Evolutionary conservation across 1,140 invertebrate species (phyloP).

Genomic region (Drosophila ogumai): DNA sequence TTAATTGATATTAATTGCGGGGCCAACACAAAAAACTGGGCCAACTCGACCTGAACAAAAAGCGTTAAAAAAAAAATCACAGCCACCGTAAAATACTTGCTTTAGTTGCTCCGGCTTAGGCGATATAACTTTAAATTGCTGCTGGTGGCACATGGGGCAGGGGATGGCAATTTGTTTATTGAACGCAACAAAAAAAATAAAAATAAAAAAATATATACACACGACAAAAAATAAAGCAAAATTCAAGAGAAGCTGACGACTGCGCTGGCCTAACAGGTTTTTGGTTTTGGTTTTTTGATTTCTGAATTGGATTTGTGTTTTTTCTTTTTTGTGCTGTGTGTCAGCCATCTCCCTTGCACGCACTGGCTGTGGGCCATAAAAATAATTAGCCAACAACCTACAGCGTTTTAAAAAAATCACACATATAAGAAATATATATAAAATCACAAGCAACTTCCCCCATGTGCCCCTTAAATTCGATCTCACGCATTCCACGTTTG

Average conservation of each 20-base stretch:
- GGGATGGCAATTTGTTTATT: constrained; percentile 69
- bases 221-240: constrained; percentile 47
- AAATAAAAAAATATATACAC: constrained; percentile 19
- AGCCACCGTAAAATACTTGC: constrained; percentile 22
- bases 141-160: constrained; percentile 3
- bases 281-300: constrained; percentile 40
- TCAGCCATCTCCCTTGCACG: constrained; percentile 21
- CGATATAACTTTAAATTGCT: constrained; percentile 53
- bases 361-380: constrained; percentile 23
- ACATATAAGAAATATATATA: neutral
- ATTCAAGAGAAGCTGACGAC: constrained; percentile 43
- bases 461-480: constrained; percentile 11
- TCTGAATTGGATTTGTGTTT: constrained; percentile 41
- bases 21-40: constrained; percentile 57
- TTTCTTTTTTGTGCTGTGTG: neutral
- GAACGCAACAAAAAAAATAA: constrained; percentile 38
- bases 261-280: constrained; percentile 71
- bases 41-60: constrained; percentile 63
- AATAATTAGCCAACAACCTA: constrained; percentile 50
- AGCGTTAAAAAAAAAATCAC: constrained; percentile 18
- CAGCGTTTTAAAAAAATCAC: constrained; percentile 31
- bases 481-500: constrained; percentile 58
- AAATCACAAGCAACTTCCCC: constrained; percentile 37
- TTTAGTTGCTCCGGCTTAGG: constrained; percentile 31
- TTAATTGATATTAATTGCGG: constrained; percentile 74